These are phyloP conservation scores for Aselliscus stoliczkanus DNA, from an alignment of 2,797 vertebrate genomes.

Conservation along the genomic window DNA sequence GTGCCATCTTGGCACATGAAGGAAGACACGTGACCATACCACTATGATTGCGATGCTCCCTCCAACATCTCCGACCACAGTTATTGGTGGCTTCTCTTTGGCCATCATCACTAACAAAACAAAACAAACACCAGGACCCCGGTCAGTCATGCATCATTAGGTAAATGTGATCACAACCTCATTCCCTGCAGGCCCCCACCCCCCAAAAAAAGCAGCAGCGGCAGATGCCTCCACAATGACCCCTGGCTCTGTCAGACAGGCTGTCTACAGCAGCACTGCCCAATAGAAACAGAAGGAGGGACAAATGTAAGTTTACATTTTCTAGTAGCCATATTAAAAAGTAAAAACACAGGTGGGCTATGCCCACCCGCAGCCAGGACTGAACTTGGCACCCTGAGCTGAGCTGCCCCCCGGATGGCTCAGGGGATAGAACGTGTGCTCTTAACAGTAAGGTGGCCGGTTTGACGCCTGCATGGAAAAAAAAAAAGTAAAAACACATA, in stretches of 20 bases:
- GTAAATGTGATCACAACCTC: neutral
- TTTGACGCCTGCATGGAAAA: too few species aligned
- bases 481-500: neutral
- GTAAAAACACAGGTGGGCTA: too few species aligned
- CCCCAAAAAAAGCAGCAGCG: too few species aligned
- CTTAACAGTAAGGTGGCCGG: too few species aligned
- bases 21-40: slow-evolving; percentile 81
- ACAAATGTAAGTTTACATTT: neutral
- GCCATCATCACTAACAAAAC: slow-evolving; percentile 95
- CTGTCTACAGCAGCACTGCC: rapidly evolving
- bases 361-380: too few species aligned
- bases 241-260: neutral
- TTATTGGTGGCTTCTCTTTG: slow-evolving; percentile 98
- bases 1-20: rapidly evolving
- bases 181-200: neutral
- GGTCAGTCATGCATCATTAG: neutral
- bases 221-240: neutral
- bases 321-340: neutral
- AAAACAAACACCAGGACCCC: slow-evolving; percentile 20
- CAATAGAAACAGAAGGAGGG: neutral
- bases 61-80: slow-evolving; percentile 97
- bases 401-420: too few species aligned
- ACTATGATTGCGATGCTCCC: slow-evolving; percentile 98
- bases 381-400: too few species aligned
- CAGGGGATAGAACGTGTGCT: too few species aligned